Evolutionary conservation across 1,140 invertebrate genomes (phyloP), one percentile per base, ranked within the genome.

Genomic region (Stegodyphus mimosarum): DNA sequence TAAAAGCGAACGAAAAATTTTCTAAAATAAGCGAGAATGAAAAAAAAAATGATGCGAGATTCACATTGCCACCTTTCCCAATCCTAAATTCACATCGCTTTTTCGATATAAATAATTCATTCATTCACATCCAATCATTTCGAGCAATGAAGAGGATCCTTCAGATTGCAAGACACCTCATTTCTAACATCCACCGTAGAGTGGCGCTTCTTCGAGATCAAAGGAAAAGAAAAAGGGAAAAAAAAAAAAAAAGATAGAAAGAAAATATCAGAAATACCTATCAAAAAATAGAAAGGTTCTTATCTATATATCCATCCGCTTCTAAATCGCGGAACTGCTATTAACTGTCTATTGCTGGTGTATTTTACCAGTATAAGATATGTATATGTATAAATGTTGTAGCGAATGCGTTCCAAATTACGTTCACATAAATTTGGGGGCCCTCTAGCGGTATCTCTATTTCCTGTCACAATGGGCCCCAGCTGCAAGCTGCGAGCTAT

Each of bases 321-420:
- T 50, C 49, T 50, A 71, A 80, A 80, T 71, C 78, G 67, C 50
- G 71, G 52, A 70, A 48, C 78, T 49, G 60, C 79, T 71, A 50
- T 74, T 73, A 83, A 83, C 70, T 50, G 55, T 33, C 49, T 51
- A 77, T 66, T 50, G 75, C 60, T 48, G 11, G 6, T 50, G 10
- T 7, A 13, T 33, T 49, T 33, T 66, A 6, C 6, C 9, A 17
- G 13, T 10, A 13, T n/a, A 49, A 64, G 15, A 77, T 51, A 50
- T 77, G 18, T 66, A 64, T 15, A 52, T 48, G 17, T 11, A 70
- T 6, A 70, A 1, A 69, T 18, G 33, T 64, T 83, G 51, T 52
- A 70, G 64, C 76, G 76, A 76, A 84, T 84, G 76, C 73, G 18
- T 70, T 70, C 64, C 52, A 84, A 84, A 84, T 84, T 84, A 84